Base-by-base conservation (phyloP, 2,113 vertebrate genomes). In the Mionectes macconnelli region DNA sequence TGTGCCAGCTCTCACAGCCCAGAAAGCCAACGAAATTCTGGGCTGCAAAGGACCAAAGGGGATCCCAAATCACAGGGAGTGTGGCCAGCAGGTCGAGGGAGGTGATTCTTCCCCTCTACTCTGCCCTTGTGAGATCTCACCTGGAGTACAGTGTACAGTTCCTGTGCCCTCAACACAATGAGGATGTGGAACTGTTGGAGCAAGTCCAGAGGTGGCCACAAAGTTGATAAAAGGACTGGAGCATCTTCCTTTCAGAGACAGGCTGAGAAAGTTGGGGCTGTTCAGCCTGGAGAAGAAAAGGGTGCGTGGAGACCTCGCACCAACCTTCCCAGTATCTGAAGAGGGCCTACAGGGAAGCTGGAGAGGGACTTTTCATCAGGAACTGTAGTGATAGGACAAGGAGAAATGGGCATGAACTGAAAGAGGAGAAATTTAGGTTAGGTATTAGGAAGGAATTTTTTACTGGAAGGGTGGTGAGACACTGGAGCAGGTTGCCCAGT, bases 241-340 rank as follows among this genome's bases (percentile, higher is more conserved):
- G 4, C 8, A 4, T 14, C 9, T 79, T 4, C 21, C 1, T 4
- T 56, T 5, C 0, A 11, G 31, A 30, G 15, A 35, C 4, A 13
- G 40, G 19, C 20, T 79, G n/a, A 47, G 20, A 11, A 31, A 24
- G 31, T 30, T 35, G 14, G 7, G 24, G 45, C 4, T 35, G 15
- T 52, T 52, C 12, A 62, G 20, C 20, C 40, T 63, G 47, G n/a
- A 45, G 66, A 55, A 21, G 24, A n/a, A 30, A 27, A 42, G 10
- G 4, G 8, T 79, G 4, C 30, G 7, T 40, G 42, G 20, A 55
- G 20, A 18, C 14, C 16, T 72, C 35, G 40, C 0, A 6, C 10
- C 16, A 31, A 12, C 31, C 24, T 63, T 63, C 8, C 16, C 8
- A 5, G 11, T 4, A 22, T 18, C 8, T 42, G 11, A 27, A 56